A percentile compares a stretch with the other conserved stretches of the same genome.
These are phyloP conservation scores for Phocoena phocoena DNA, from an alignment of 2,113 vertebrate species.

Conservation along the genomic window DNA sequence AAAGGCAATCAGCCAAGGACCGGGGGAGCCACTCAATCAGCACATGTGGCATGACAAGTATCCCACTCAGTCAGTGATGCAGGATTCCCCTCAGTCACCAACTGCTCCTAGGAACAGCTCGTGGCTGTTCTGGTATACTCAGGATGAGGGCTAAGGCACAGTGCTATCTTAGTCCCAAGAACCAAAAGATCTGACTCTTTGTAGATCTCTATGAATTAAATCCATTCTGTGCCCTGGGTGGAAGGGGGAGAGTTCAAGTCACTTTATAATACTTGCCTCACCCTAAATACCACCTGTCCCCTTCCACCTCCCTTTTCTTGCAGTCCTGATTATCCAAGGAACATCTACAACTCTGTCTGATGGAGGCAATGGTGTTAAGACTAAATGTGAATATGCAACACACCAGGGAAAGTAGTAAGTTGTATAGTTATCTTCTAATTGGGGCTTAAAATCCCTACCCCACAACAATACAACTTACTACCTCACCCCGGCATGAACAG, in stretches of 20 bases:
- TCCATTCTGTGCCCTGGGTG: constrained; percentile 12
- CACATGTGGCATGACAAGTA: neutral
- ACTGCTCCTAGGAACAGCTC: neutral
- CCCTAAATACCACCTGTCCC: neutral
- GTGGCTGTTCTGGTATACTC: neutral
- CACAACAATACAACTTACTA: constrained; percentile 99
- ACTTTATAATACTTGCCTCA: constrained; percentile 34
- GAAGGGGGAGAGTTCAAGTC: constrained; percentile 14
- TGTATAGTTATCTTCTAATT: constrained; percentile 96
- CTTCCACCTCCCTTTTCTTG: neutral
- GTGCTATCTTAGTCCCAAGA: neutral
- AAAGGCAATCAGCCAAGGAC: constrained; percentile 25
- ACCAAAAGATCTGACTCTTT: neutral
- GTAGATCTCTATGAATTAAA: constrained; percentile 17
- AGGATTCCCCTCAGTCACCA: neutral
- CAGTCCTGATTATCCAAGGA: neutral
- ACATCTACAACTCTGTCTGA: neutral
- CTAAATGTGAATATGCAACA: constrained; percentile 50
- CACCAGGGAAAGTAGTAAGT: constrained; percentile 94
- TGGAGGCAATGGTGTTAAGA: neutral
- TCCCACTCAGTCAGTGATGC: neutral
- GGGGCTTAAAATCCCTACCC: constrained; percentile 91
- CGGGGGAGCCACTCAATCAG: neutral
- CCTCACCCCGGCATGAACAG: constrained; percentile 89
- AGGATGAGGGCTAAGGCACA: constrained; percentile 37